Base-by-base conservation (phyloP, 2,888 invertebrate genomes). In the Ecdyonurus torrentis region DNA sequence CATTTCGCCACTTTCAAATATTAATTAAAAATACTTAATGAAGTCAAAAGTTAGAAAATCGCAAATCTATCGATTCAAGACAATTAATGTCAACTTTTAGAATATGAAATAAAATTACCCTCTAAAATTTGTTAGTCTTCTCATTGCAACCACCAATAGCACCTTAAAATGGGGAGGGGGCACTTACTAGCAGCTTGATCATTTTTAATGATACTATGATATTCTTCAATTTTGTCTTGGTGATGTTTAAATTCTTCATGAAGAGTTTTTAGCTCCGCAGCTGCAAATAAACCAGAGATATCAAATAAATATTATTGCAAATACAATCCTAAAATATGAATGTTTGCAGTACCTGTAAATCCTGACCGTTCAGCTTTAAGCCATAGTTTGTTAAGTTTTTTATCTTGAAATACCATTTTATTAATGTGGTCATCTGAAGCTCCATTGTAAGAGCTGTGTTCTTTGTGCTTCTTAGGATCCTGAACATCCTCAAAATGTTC, bases 211-310 rank as follows among this genome's bases (percentile, higher is more conserved):
- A 95, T 73, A 58, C 85, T 83, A 73, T 91, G 88, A 72, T 92
- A 95, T 71, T 95, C 87, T 72, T 94, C 89, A 61, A 95, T 84
- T 76, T 94, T 95, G 68, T 93, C 89, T 73, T 95, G 92, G 71
- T 96, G 93, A 73, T 95, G 94, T 22, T 77, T 76, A 71, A 96
- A 94, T 75, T 96, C 96, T 72, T 94, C 89, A 71, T 86, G 88
- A 19, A 96, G 74, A 0, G 90, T 83, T 64, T 84, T 78, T 58
- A 96, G 73, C 74, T 96, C 94, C 67, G 89, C 87, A 65, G 83
- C 83, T 79, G 70, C 61, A 71, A 70, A 69, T 63, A 68, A 68
- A 63, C n/a, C 22, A 23, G 1, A 23, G 2, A 50, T 1, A 52
- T 19, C 20, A 60, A 37, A 50, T 1, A 25, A 19, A 65, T 15